Base-by-base conservation (phyloP, 2,797 vertebrate genomes). In the Paedocypris micromegethes region DNA sequence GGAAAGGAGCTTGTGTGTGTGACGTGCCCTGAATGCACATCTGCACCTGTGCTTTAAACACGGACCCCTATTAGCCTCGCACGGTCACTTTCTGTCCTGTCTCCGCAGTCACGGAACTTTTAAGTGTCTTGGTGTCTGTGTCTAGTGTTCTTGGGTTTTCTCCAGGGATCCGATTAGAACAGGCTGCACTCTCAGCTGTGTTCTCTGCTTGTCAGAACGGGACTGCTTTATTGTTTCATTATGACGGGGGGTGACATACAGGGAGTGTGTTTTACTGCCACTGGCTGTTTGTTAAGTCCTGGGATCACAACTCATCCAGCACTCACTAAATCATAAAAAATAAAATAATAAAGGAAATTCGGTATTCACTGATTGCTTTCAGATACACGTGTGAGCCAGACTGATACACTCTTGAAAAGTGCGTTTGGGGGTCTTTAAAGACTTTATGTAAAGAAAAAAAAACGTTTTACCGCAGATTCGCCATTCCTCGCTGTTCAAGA, bases 261-360 rank as follows among this genome's bases (percentile, higher is more conserved):
- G 81, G 73, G 76, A 86, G 86, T 75, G 82, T 86, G 82, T 89
- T 91, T 89, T 88, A 90, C 89, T 87, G 88, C 88, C 87, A 88
- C 87, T 84, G 87, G 85, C 87, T 85, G 87, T 88, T 87, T 81
- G 86, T 84, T 83, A 85, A 85, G 85, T 79, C 77, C 80, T 83
- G 79, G 87, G 88, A 86, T 87, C 85, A 77, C 37, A 74, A 81
- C 80, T 84, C 74, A 75, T 84, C 80, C 77, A 82, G 84, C 83
- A 66, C 64, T 79, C 81, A 71, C 77, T 87, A 87, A 87, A 88
- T 88, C 83, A 86, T 73, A 55, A 43, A 9, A 62, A 72, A 23
- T 23, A 23, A 23, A 23, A 23, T 23, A 23, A 23, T 23, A 23
- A 23, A 23, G 23, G 23, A 23, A 23, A 23, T 23, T 23, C 23